Base-by-base conservation (phyloP, 2,888 invertebrate species). In the Keiferia lycopersicella region DNA sequence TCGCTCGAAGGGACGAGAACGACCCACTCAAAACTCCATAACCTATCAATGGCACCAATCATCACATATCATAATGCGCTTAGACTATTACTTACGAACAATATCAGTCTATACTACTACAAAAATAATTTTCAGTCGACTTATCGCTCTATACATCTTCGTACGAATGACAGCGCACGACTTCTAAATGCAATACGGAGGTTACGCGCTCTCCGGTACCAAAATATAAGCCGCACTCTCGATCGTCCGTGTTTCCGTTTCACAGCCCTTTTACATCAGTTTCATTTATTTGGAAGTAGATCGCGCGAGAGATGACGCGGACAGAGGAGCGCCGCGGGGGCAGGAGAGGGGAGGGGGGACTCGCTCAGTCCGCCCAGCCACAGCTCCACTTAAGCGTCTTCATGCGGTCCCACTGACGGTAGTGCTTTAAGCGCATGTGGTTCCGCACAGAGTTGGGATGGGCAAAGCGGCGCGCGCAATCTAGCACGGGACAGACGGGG, bases 391-490 rank as follows among this genome's bases (percentile, higher is more conserved):
- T 94, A 70, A 95, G 92, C 64, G 95, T 95, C 90, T 96, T 96
- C 94, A 96, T 96, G 83, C 94, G 93, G 79, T 95, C 95, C 96
- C 96, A 96, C 81, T 96, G 95, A 72, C 93, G 90, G 59, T 95
- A 94, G 87, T 96, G 96, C 86, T 96, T 96, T 79, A 95, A 93
- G 74, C 96, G 93, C 96, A 96, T 96, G 88, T 96, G 96, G 91
- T 96, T 96, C 76, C 96, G 93, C 72, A 96, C 96, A 65, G 96
- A 96, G 91, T 96, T 96, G 68, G 96, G 96, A 87, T 96, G 96
- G 68, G 95, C 94, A 86, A 96, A 96, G 73, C 93, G 93, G 69
- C 95, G 93, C 63, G 95, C 94, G 86, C 96, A 96, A 70, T 94
- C 92, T 65, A 94, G 88, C 64, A 96, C 96, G 50, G 96, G 96